Conservation (phyloP, 2,113 vertebrate genomes). For the Progne subis region DNA sequence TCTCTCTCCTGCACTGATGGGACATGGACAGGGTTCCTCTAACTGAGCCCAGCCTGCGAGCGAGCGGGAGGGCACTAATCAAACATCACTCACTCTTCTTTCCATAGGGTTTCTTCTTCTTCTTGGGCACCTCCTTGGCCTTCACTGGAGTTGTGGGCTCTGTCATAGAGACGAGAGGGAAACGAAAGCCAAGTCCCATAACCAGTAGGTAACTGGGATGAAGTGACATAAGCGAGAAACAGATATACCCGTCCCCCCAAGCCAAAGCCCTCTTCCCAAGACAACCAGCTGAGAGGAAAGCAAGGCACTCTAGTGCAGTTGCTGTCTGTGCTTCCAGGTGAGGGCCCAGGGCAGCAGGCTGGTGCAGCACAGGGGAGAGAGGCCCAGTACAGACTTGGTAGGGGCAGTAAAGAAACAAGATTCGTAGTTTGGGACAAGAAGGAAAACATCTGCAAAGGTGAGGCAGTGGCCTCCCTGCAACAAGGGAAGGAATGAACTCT, state of each 20-base stretch:
- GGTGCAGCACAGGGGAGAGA: background rate
- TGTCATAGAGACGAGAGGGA: constrained; percentile 67
- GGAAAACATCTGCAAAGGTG: background rate
- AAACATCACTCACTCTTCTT: constrained; percentile 84
- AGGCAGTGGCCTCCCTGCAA: constrained; percentile 23
- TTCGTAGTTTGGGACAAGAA: background rate
- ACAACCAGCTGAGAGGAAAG: constrained; percentile 20
- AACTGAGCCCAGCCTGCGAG: constrained; percentile 62
- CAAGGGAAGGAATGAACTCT: background rate
- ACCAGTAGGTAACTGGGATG: constrained; percentile 68
- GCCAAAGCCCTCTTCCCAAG: constrained; percentile 53
- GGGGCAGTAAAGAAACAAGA: background rate
- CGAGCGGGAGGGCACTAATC: constrained; percentile 38
- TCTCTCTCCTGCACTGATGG: constrained; percentile 49
- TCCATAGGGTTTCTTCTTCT: constrained; percentile 81
- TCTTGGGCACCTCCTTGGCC: constrained; percentile 78
- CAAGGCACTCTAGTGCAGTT: background rate
- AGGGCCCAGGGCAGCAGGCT: background rate
- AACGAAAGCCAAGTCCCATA: constrained; percentile 55
- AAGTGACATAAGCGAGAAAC: constrained; percentile 60
- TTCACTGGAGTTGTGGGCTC: constrained; percentile 72
- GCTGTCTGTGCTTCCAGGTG: constrained; percentile 3
- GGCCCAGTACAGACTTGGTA: background rate
- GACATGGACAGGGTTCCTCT: constrained; percentile 33
- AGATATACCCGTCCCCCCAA: constrained; percentile 51